A percentile compares a stretch with the other conserved stretches of the same genome.
These are phyloP conservation scores for Xiphophorus birchmanni DNA, from an alignment of 2,797 vertebrate genomes.

Conservation along the genomic window DNA sequence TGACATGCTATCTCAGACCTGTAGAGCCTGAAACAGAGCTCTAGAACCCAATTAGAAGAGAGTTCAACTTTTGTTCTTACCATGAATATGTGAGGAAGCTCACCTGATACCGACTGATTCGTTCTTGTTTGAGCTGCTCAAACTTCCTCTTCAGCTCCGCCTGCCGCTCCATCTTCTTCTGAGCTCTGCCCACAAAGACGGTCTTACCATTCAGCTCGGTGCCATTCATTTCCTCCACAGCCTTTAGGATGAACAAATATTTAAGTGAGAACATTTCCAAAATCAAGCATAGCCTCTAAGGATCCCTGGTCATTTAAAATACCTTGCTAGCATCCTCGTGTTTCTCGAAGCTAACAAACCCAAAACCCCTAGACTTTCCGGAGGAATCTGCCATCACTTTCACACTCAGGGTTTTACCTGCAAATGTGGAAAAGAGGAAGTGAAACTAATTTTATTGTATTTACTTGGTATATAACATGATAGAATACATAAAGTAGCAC, in stretches of 20 bases:
- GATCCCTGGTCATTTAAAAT: constrained; percentile 16
- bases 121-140: constrained; percentile 96
- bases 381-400: constrained; percentile 97
- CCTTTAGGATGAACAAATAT: constrained; percentile 75
- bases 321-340: constrained; percentile 99
- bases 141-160: constrained; percentile 96
- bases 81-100: not conserved
- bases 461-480: not conserved
- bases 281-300: constrained; percentile 1
- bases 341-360: constrained; percentile 98
- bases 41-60: not conserved
- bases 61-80: too few relatives aligned
- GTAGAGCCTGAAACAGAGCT: not conserved
- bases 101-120: constrained; percentile 98
- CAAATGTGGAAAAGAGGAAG: constrained; percentile 40
- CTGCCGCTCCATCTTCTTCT: constrained; percentile 98
- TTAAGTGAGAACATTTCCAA: constrained; percentile 16
- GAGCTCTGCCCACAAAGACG: constrained; percentile 96
- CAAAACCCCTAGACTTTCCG: constrained; percentile 98
- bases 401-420: constrained; percentile 97
- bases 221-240: constrained; percentile 98
- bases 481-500: not conserved
- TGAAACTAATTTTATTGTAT: not conserved
- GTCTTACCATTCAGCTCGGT: constrained; percentile 93
- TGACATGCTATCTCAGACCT: not conserved